These are phyloP conservation scores for Plecotus auritus DNA, from an alignment of 2,113 vertebrate species.

Conservation along the genomic window DNA sequence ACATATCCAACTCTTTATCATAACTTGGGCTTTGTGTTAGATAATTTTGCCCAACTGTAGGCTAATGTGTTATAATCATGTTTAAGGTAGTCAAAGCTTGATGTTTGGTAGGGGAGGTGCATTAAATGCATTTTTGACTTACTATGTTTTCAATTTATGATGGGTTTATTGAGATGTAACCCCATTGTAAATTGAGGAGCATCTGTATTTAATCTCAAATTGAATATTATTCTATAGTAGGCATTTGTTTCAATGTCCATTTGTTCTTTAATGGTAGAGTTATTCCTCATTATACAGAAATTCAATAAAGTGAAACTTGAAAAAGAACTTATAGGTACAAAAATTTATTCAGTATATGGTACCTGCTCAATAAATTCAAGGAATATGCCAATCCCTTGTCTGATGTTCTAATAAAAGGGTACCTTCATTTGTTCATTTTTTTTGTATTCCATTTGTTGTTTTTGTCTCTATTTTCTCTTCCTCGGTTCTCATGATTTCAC, in stretches of 20 bases:
- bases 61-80: neutral
- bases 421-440: neutral
- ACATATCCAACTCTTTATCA: neutral
- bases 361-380: neutral
- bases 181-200: neutral
- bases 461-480: neutral
- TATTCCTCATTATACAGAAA: neutral
- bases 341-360: neutral
- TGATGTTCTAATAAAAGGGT: neutral
- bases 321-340: neutral
- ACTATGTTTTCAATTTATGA: neutral
- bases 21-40: neutral
- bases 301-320: neutral
- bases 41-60: neutral
- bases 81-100: neutral
- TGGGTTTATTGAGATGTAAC: neutral
- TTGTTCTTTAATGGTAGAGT: constrained; percentile 21
- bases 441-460: neutral
- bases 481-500: neutral
- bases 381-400: neutral
- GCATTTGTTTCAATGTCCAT: neutral
- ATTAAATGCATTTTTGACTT: neutral
- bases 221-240: constrained; percentile 35
- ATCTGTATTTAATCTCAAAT: constrained; percentile 26
- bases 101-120: neutral